Percentiles rank a stretch among this genome's conserved stretches.
Conservation (phyloP, 2,888 invertebrate species). For the Trachelus troglodyta region DNA sequence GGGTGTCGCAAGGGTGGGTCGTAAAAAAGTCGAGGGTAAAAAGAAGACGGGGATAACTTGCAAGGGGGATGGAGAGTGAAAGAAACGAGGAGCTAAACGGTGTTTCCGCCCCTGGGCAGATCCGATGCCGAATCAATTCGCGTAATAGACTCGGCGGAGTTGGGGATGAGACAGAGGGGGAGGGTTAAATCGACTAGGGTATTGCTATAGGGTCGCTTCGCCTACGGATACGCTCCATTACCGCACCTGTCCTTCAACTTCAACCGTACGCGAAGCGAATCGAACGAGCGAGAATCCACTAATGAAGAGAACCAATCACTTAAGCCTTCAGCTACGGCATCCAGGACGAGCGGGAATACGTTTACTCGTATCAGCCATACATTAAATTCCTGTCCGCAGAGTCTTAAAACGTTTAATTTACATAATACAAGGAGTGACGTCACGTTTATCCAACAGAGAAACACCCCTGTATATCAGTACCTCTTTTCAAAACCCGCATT, state of each 20-base stretch:
- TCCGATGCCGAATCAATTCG: constrained; percentile 61
- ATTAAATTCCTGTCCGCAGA: background rate
- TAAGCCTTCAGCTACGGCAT: constrained; percentile 34
- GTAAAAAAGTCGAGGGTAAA: constrained; percentile 2
- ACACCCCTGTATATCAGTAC: too few species aligned
- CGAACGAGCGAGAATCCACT: constrained; percentile 36
- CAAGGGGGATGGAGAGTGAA: constrained; percentile 12
- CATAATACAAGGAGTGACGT: too few species aligned
- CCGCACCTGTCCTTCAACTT: constrained; percentile 61
- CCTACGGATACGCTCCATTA: constrained; percentile 58
- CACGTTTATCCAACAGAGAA: too few species aligned
- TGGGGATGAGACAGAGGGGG: constrained; percentile 6
- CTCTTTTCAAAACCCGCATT: too few species aligned
- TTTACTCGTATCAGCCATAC: background rate
- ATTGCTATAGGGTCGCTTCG: constrained; percentile 22
- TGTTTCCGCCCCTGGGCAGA: constrained; percentile 46
- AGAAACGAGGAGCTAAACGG: constrained; percentile 61
- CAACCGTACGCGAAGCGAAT: constrained; percentile 30
- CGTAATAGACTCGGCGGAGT: constrained; percentile 52
- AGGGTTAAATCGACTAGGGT: constrained; percentile 43
- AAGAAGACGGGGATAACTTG: constrained; percentile 6
- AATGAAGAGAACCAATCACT: constrained; percentile 65
- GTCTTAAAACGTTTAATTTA: too few species aligned
- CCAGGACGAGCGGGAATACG: background rate
- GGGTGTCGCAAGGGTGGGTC: background rate